Evolutionary conservation across 2,797 vertebrate species (phyloP), one percentile per base, ranked within the genome.

Genomic region (Tragopan temminckii): DNA sequence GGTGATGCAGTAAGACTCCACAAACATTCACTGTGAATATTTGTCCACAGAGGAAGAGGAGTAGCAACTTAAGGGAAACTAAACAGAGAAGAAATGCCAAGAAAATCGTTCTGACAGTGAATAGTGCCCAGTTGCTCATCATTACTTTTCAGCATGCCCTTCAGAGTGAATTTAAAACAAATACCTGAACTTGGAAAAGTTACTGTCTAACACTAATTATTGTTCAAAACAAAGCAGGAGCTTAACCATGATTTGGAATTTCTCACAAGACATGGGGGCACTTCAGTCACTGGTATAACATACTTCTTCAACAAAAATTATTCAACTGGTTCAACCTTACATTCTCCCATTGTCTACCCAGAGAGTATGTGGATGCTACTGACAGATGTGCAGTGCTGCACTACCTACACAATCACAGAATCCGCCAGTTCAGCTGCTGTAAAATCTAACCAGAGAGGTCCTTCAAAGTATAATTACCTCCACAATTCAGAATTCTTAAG

Each of bases 1-100:
- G 45, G 75, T 95, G 83, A 92, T 80, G 11, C 66, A 85, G 40
- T 80, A 42, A 88, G 67, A 64, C 48, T 68, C 29, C 7, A 57
- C 11, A 17, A 52, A 3, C 7, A 71, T 70, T 64, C 80, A 36
- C 66, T 62, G 57, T 61, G 45, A 91, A 57, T 29, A 3, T 57
- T 53, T 21, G 36, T 80, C 58, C 72, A 35, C 64, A 84, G 33
- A 35, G 33, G 21, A 70, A 45, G 29, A 55, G 36, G 29, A 90
- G 46, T 35, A 48, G 42, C 18, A 31, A 29, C 38, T 33, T 33
- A 20, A 13, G 17, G 17, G n/a, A 33, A 84, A 40, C 4, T 24
- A 59, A 80, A 83, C 0, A 64, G 23, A 80, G 42, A 63, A 25
- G 8, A 61, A 52, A 79, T 13, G 23, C 31, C 15, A 68, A 27